A percentile compares a stretch with the other conserved stretches of the same genome.
These are phyloP conservation scores for Latrodectus geometricus DNA, from an alignment of 1,140 invertebrate genomes.

Conservation along the genomic window DNA sequence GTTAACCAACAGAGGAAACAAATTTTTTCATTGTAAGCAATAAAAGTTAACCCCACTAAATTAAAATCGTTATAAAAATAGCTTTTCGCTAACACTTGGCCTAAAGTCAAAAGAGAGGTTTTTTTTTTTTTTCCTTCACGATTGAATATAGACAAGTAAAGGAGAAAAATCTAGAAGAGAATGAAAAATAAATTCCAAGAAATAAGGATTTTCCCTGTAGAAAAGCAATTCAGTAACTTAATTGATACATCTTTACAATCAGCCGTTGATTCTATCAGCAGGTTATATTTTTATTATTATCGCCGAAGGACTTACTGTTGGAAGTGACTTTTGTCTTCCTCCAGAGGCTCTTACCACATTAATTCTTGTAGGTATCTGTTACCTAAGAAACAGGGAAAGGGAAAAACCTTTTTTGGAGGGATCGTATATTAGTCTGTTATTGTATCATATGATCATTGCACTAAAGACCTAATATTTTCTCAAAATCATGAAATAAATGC, in stretches of 20 bases:
- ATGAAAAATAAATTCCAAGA: not conserved
- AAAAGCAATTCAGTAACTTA: not conserved
- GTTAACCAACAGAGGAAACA: no score
- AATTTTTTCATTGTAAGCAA: no score
- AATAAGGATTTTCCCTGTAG: not conserved
- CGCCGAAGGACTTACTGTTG: not conserved
- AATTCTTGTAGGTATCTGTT: not conserved
- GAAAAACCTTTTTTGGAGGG: no score
- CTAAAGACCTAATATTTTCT: no score
- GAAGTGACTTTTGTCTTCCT: not conserved
- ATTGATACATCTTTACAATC: constrained; percentile 1
- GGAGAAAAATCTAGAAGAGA: not conserved
- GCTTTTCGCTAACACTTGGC: no score
- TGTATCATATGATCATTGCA: no score
- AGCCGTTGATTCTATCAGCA: not conserved
- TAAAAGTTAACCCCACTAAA: no score
- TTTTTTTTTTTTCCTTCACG: no score
- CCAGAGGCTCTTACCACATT: not conserved
- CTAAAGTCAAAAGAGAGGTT: no score
- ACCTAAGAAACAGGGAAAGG: not conserved
- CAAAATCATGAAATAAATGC: no score
- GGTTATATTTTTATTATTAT: not conserved
- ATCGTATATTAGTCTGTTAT: no score
- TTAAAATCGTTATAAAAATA: no score
- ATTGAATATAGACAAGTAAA: not conserved